These are phyloP conservation scores for Coracias cyanogaster DNA, from an alignment of 2,797 vertebrate genomes.

Conservation along the genomic window DNA sequence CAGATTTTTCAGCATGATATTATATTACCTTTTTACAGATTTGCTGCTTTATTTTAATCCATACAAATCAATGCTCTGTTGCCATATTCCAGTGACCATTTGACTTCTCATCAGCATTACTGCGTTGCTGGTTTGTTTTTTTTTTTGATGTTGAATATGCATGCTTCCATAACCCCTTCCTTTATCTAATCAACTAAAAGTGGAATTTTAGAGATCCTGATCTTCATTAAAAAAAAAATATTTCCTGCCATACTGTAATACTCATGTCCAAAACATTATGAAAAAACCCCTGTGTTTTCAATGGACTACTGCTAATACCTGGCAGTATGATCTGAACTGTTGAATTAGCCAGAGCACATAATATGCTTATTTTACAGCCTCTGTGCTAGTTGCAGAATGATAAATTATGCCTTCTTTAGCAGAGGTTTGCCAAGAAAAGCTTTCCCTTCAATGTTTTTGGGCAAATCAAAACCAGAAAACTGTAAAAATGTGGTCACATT, in stretches of 20 bases:
- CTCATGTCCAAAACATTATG: neutral
- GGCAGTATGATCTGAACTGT: neutral
- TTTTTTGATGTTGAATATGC: neutral
- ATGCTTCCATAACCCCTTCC: neutral
- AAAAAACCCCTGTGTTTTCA: neutral
- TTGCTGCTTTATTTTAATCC: neutral
- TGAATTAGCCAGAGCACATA: neutral
- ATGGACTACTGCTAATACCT: neutral
- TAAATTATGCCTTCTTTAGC: neutral
- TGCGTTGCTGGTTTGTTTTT: no score
- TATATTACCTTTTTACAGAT: neutral
- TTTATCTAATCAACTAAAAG: neutral
- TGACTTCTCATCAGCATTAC: neutral
- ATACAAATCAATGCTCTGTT: neutral
- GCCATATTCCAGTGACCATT: neutral
- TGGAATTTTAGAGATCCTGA: neutral
- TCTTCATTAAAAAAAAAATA: neutral
- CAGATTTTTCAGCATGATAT: neutral
- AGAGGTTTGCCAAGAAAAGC: neutral
- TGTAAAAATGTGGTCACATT: neutral
- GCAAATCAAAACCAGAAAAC: neutral
- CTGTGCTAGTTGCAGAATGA: neutral
- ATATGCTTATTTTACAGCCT: neutral
- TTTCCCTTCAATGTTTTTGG: neutral
- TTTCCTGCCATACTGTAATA: neutral